phyloP scores from a whole-genome alignment of 2,113 vertebrate genomes.

The Campylomormyrus tamandua region DNA sequence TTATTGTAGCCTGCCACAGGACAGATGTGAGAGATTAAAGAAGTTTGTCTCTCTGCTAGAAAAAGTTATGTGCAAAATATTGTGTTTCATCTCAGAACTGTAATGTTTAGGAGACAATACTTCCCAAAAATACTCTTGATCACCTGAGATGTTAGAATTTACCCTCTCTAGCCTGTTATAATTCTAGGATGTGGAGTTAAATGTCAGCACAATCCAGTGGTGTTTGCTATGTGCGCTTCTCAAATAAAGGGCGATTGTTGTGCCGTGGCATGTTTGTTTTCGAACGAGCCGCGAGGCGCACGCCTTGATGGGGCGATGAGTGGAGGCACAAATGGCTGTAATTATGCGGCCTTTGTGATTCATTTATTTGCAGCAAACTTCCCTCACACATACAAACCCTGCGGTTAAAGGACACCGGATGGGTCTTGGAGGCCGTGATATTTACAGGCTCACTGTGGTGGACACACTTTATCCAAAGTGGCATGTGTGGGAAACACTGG shows the following conservation, averaged over 20 bases:
- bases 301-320: slow-evolving; percentile 9
- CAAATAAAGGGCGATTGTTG: slow-evolving; percentile 37
- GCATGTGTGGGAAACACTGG: background rate
- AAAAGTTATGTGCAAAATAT: background rate
- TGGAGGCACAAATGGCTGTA: slow-evolving; percentile 24
- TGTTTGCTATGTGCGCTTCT: slow-evolving; percentile 38
- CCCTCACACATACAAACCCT: background rate
- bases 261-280: slow-evolving; percentile 36
- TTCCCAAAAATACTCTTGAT: background rate
- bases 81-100: background rate
- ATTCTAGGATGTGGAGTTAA: background rate
- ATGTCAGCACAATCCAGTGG: background rate
- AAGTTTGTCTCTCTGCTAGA: background rate
- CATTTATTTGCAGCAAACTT: slow-evolving; percentile 8
- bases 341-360: slow-evolving; percentile 33
- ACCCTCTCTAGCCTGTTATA: background rate
- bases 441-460: background rate
- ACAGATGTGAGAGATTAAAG: background rate
- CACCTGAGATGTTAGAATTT: background rate
- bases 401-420: background rate
- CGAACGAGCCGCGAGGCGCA: slow-evolving; percentile 36
- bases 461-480: background rate
- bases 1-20: background rate
- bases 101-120: background rate
- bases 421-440: background rate